Conservation (phyloP, 1,140 invertebrate species). For the Pomacea maculata region DNA sequence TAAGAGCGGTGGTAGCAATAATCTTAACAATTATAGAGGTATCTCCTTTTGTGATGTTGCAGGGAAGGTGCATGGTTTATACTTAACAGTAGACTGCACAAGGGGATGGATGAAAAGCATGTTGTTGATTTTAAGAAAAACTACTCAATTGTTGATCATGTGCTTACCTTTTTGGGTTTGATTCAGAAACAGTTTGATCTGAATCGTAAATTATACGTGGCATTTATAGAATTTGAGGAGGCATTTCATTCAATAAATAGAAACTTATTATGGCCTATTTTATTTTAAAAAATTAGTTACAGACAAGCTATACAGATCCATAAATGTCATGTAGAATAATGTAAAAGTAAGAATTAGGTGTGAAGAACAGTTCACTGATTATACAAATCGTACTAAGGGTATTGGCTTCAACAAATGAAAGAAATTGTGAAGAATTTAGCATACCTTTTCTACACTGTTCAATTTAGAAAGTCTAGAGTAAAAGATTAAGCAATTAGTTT, state of each 20-base stretch:
- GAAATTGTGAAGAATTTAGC: no score
- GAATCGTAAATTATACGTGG: constrained; percentile 1
- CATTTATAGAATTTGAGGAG: constrained; percentile 1
- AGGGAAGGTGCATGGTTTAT: no score
- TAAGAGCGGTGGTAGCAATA: no score
- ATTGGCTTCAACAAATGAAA: no score
- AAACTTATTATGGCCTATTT: neutral
- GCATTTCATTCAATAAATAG: constrained; percentile 1
- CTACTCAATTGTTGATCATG: neutral
- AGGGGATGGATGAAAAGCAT: no score
- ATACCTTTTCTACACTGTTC: no score
- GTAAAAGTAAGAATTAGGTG: neutral
- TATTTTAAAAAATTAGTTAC: neutral
- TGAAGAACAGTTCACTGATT: neutral
- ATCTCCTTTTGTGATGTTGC: no score
- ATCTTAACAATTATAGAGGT: no score
- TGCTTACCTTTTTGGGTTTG: neutral
- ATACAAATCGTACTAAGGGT: neutral
- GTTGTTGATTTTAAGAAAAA: neutral
- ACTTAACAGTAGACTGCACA: no score
- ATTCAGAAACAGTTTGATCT: neutral
- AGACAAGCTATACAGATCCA: neutral
- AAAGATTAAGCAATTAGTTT: no score
- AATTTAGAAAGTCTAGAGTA: no score
- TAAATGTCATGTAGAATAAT: neutral